Evolutionary conservation across 2,888 invertebrate genomes (phyloP), one percentile per base, ranked within the genome.

Genomic region (Rhaphigaster nebulosa): DNA sequence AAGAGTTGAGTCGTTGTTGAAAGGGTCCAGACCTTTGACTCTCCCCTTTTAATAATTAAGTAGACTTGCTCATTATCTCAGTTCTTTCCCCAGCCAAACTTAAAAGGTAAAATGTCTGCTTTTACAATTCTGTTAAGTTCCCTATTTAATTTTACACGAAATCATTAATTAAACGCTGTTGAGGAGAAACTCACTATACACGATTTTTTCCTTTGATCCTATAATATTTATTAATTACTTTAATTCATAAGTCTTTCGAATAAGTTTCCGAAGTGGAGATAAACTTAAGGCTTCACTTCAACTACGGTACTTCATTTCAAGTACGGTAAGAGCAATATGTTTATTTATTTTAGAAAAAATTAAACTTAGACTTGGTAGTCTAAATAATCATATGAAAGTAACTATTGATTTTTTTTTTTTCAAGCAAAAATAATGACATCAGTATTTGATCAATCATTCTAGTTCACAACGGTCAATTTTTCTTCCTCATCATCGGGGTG

Each of bases 11-110:
- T 26, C 70, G 70, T 76, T 76, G 70, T 76, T 84, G 45, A 84
- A 84, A 50, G 45, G 26, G 45, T 13, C 84, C 84, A n/a, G 84
- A 84, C 84, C 84, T 84, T 84, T 84, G 84, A 84, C 84, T 84
- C 84, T 45, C 41, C 45, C 15, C 84, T 88, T 88, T 88, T 41
- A 60, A 41, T 88, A 88, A 88, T 88, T 88, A 88, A 88, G 56
- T 88, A 88, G 29, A 88, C 88, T 88, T 60, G 15, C 88, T 88
- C 88, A 88, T 88, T 88, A 88, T 60, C 60, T 56, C 60, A 88
- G 38, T 60, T 84, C 70, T 84, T 45, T 50, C 84, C 84, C 41
- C n/a, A 50, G 45, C 45, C 45, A 84, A 84, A 84, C 84, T 84
- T 84, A 13, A 84, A 84, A 45, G 84, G 45, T 45, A 38, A 45